Evolutionary conservation across 1,140 invertebrate genomes (phyloP), one percentile per base, ranked within the genome.

Genomic region (Zaprionus lachaisei): DNA sequence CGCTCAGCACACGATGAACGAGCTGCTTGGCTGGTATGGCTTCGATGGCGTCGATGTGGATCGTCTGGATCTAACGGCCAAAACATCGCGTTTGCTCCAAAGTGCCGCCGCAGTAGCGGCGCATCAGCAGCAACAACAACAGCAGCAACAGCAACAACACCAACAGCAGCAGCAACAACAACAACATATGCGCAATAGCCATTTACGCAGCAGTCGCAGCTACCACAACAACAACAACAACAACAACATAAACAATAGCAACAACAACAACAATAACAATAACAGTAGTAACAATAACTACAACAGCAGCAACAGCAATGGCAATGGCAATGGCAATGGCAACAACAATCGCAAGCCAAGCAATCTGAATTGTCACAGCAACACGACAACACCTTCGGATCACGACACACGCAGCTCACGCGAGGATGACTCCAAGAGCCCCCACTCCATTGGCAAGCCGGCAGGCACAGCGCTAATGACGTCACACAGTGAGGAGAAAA

Each of bases 1-100:
- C 76, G 97, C 97, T 1, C 96, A 97, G 84, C 96, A 96, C 38
- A 97, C 97, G 7, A 98, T 98, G 97, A 98, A 97, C 82, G 97
- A 98, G 91, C 94, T 98, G 62, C 93, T 98, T 11, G 97, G 97
- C 44, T 97, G 96, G 96, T 98, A 98, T 92, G 97, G 97, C 1
- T 98, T 97, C 91, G 96, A 96, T 76, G 95, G 95, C 81, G 94
- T 95, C 20, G 83, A 95, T 92, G 83, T 86, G 70, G 94, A 95
- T 92, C 87, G 92, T 9, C 60, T 92, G 93, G 94, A 79, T 83
- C 93, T 78, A 15, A 67, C 92, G 73, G 77, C 91, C 20, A 87
- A 92, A 62, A 92, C 92, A 6, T 92, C 91, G 15, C 83, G 86
- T 12, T 58, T 92, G 41, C 66, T 92, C 38, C 89, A 92, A 34